These are phyloP conservation scores for Euclidia mi DNA, from an alignment of 2,888 invertebrate species.

Conservation along the genomic window DNA sequence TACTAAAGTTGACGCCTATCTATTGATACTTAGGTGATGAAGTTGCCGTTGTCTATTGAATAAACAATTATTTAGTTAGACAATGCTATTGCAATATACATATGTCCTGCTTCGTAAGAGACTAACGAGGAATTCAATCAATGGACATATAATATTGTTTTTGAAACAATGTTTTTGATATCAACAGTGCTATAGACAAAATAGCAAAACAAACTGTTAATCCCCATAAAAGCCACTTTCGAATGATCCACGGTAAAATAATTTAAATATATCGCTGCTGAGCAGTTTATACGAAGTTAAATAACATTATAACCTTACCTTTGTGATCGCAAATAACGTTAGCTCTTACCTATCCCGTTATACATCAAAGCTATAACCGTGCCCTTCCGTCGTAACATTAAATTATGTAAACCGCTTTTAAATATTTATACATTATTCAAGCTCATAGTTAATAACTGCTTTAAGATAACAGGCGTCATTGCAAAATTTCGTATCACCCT, in stretches of 20 bases:
- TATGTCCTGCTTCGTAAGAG: no score
- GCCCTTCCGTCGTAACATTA: slow-evolving; percentile 18
- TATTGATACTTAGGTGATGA: no score
- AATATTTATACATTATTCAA: slow-evolving; percentile 47
- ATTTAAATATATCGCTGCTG: not conserved
- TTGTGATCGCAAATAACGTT: slow-evolving; percentile 6
- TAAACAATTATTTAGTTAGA: no score
- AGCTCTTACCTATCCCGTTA: not conserved
- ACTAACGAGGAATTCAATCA: no score
- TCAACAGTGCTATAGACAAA: no score
- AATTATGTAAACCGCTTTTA: slow-evolving; percentile 37
- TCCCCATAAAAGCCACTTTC: not conserved
- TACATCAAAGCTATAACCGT: not conserved
- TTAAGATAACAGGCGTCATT: slow-evolving; percentile 46
- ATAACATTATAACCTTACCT: not conserved
- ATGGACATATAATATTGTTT: no score
- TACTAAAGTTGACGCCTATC: no score
- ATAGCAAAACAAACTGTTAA: no score
- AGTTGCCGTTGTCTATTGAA: no score
- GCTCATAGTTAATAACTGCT: slow-evolving; percentile 44
- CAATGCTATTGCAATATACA: no score
- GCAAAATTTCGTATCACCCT: slow-evolving; percentile 63
- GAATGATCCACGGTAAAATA: not conserved
- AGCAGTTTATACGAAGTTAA: not conserved
- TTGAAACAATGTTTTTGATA: no score